phyloP scores from a whole-genome alignment of 2,113 vertebrate species.

The Formicarius rufipectus region DNA sequence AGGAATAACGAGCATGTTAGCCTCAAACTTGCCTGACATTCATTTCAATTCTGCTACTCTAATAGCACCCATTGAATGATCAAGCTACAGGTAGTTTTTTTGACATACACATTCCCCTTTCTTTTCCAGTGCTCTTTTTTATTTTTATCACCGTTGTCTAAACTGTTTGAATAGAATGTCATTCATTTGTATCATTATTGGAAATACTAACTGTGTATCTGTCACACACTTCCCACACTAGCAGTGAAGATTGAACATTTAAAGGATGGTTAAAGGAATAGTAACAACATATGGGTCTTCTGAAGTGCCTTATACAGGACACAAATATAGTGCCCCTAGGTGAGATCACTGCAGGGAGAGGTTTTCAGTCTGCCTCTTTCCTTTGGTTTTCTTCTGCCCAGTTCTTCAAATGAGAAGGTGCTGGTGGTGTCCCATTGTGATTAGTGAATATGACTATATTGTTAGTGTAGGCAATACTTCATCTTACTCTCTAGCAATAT shows the following conservation, averaged over 20 bases:
- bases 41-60: background rate
- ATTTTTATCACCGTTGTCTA: background rate
- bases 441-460: background rate
- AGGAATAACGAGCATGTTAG: background rate
- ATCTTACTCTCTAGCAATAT: background rate
- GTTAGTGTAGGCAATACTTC: background rate
- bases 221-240: background rate
- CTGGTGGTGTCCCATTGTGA: background rate
- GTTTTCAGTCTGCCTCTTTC: background rate
- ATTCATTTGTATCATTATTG: constrained; percentile 31
- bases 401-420: background rate
- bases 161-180: constrained; percentile 13
- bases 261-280: background rate
- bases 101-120: background rate
- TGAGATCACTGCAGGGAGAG: background rate
- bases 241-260: background rate
- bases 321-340: background rate
- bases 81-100: constrained; percentile 14
- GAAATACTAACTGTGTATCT: constrained; percentile 5
- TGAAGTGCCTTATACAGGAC: background rate
- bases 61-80: constrained; percentile 10
- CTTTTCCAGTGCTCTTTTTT: background rate
- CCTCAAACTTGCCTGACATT: background rate
- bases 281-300: background rate
- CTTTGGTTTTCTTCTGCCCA: background rate